Percentiles rank a stretch among this genome's conserved stretches.
Evolutionary conservation across 2,888 invertebrate species (phyloP).

Genomic region (Ecliptopera silaceata): DNA sequence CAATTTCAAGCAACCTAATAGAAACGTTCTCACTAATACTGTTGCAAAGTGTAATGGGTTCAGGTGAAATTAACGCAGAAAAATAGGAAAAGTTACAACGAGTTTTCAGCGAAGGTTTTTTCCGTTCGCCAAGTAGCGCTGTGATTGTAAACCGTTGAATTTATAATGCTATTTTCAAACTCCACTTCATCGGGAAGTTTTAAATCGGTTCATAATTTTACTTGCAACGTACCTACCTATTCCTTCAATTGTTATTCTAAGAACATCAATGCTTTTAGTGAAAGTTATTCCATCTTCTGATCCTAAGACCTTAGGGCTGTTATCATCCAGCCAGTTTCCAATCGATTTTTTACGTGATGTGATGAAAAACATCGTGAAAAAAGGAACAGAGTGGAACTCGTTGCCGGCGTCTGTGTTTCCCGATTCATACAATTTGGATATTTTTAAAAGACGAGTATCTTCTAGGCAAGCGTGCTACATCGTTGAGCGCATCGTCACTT

Average conservation of each 20-base stretch:
- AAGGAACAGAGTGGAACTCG: no score
- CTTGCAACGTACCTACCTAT: conserved; percentile 54
- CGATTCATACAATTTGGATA: no score
- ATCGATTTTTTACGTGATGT: no score
- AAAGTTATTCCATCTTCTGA: no score
- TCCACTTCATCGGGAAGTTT: conserved; percentile 80
- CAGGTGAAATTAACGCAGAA: conserved; percentile 82
- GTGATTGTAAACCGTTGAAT: conserved; percentile 83
- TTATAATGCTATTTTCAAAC: conserved; percentile 83
- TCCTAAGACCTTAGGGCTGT: no score
- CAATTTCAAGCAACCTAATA: conserved; percentile 77
- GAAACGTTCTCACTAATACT: conserved; percentile 76
- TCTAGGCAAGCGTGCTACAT: no score
- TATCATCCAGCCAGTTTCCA: no score
- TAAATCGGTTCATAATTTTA: conserved; percentile 75
- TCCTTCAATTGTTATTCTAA: conserved; percentile 52
- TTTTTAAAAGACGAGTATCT: no score
- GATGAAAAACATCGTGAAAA: no score
- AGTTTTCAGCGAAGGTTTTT: conserved; percentile 77
- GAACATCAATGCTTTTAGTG: no score
- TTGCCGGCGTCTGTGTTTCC: no score
- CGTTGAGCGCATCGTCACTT: no score
- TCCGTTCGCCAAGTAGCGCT: conserved; percentile 74
- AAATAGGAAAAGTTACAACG: conserved; percentile 83
- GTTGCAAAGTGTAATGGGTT: conserved; percentile 82